phyloP scores from a whole-genome alignment of 2,888 invertebrate species.

The Leucophenga montana region DNA sequence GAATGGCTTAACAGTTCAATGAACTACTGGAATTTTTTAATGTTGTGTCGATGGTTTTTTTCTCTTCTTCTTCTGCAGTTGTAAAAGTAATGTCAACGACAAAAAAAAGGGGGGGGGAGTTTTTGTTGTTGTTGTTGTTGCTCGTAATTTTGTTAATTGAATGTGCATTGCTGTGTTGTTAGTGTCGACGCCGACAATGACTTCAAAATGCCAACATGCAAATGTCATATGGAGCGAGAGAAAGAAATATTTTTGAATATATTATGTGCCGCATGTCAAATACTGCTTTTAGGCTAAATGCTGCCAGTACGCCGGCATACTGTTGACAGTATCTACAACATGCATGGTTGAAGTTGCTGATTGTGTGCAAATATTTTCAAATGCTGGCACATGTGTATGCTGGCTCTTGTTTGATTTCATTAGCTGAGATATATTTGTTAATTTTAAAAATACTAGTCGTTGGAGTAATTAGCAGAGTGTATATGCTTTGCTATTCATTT shows the following conservation, averaged over 20 bases:
- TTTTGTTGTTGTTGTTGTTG: neutral
- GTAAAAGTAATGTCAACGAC: constrained; percentile 2
- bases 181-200: neutral
- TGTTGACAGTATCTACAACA: too few relatives aligned
- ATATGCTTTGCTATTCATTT: too few relatives aligned
- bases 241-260: too few relatives aligned
- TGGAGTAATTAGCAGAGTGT: neutral
- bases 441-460: neutral
- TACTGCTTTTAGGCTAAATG: constrained; percentile 3
- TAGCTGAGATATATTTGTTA: too few relatives aligned
- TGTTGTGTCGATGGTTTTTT: constrained; percentile 1
- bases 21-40: constrained; percentile 15
- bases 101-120: neutral
- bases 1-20: constrained; percentile 7
- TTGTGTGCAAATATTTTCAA: constrained; percentile 1
- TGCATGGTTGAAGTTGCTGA: neutral
- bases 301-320: too few relatives aligned
- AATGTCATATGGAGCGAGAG: constrained; percentile 1
- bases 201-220: neutral
- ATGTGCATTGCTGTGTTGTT: neutral
- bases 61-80: neutral
- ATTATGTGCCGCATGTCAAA: neutral
- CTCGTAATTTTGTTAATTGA: constrained; percentile 21
- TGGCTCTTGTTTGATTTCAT: too few relatives aligned
- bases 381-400: neutral